Base-by-base conservation (phyloP, 2,888 invertebrate genomes). In the Yponomeuta evonymella region DNA sequence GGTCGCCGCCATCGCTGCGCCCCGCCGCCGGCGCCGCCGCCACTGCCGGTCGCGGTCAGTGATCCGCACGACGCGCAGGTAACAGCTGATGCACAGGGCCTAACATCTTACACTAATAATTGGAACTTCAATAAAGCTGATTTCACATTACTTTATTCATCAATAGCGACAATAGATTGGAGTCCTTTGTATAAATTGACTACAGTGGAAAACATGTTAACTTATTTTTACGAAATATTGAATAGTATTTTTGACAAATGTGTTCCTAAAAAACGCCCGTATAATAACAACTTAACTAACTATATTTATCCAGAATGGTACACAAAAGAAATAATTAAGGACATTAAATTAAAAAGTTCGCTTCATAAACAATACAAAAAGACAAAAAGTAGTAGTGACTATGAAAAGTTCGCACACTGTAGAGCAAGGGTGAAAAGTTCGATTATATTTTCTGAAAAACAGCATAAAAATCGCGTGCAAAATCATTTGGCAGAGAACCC, bases 221-320 rank as follows among this genome's bases (percentile, higher is more conserved):
- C n/a, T 65, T 67, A 43, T 64, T 74, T 75, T 71, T 74, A 74
- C 68, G 6, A 66, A 4, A 71, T 10, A 30, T 23, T 74, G 12
- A 69, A 74, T 70, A 29, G 30, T 4, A 71, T 70, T 33, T 69
- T 75, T 12, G 62, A 72, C 70, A 62, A 69, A 0, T 73, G 74
- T 67, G 72, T 72, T 33, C 74, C 75, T 9, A 70, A 30, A 64
- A 75, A 73, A 70, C 70, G 63, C 70, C 72, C 9, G 11, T 71
- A 70, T 15, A n/a, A 10, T 23, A 11, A 9, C 10, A 67, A 69
- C 33, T 23, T 29, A n/a, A 1, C 43, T 43, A 72, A 67, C 70
- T 71, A 73, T 36, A 23, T 8, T 36, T 76, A 75, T 62, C 75
- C 76, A 4, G 73, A 72, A 29, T 76, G 75, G 75, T 76, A 75